A percentile compares a stretch with the other conserved stretches of the same genome.
Evolutionary conservation across 1,140 invertebrate genomes (phyloP).

Genomic region (Coelopa frigida): DNA sequence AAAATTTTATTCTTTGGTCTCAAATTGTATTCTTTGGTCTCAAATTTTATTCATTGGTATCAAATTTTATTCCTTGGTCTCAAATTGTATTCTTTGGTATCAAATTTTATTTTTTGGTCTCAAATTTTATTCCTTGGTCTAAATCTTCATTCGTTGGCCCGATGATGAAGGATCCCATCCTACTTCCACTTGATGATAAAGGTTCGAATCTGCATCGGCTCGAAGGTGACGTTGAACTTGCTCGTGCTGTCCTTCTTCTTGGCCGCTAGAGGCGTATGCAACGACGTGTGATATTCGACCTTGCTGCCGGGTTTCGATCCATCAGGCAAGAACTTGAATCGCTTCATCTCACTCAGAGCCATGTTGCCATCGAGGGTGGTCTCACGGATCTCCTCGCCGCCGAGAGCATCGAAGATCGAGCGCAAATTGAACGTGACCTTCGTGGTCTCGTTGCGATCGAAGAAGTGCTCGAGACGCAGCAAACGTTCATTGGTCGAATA

Average conservation of each 20-base stretch:
- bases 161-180: too few species aligned
- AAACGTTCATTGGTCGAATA: slow-evolving; percentile 65
- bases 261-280: slow-evolving; percentile 7
- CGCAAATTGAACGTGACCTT: slow-evolving; percentile 51
- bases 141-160: too few species aligned
- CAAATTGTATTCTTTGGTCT: too few species aligned
- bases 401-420: slow-evolving; percentile 33
- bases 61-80: too few species aligned
- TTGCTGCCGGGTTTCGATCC: slow-evolving; percentile 5
- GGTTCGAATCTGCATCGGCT: slow-evolving; percentile 23
- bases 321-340: slow-evolving; percentile 34
- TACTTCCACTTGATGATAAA: slow-evolving; percentile 21
- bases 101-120: too few species aligned
- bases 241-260: slow-evolving; percentile 10
- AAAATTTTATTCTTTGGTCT: too few species aligned
- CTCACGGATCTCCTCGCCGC: slow-evolving; percentile 30
- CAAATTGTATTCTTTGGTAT: too few species aligned
- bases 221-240: slow-evolving; percentile 12
- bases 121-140: too few species aligned
- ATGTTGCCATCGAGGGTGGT: slow-evolving; percentile 40
- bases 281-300: slow-evolving; percentile 8
- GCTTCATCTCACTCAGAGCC: slow-evolving; percentile 27
- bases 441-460: slow-evolving; percentile 56
- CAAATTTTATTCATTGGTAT: too few species aligned
- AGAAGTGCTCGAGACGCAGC: slow-evolving; percentile 80